A percentile compares a stretch with the other conserved stretches of the same genome.
phyloP scores from a whole-genome alignment of 2,888 invertebrate genomes.

The Platycnemis pennipes region DNA sequence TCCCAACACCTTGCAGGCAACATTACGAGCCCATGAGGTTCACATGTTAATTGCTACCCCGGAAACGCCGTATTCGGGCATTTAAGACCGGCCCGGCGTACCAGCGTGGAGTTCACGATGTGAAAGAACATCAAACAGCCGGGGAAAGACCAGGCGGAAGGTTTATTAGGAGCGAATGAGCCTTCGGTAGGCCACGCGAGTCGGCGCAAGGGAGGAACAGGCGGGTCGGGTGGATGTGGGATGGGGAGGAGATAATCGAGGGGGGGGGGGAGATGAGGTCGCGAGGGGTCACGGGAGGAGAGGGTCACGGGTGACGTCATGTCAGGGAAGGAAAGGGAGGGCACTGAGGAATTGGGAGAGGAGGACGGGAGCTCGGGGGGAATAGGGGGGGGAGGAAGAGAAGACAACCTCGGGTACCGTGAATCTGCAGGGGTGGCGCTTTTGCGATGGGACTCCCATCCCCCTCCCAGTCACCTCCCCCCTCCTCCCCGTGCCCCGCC shows the following conservation, averaged over 20 bases:
- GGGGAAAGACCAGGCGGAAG: not conserved
- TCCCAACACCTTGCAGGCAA: not conserved
- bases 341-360: conserved; percentile 28
- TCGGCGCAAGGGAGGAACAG: not conserved
- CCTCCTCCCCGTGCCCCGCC: not conserved
- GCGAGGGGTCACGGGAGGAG: conserved; percentile 62
- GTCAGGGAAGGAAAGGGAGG: not conserved
- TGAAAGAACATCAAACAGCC: conserved; percentile 27
- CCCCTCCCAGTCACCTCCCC: not conserved
- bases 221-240: not conserved
- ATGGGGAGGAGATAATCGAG: not conserved
- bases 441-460: not conserved
- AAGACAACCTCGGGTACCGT: conserved; percentile 4
- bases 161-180: conserved; percentile 22
- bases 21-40: not conserved
- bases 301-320: conserved; percentile 67
- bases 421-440: conserved; percentile 35
- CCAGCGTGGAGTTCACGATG: conserved; percentile 6
- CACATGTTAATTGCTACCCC: conserved; percentile 23
- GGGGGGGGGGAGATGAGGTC: not conserved
- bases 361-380: not conserved
- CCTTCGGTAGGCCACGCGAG: not conserved
- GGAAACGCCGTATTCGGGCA: conserved; percentile 5
- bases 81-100: not conserved
- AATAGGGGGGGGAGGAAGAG: not conserved